Percentiles rank a stretch among this genome's conserved stretches.
phyloP scores from a whole-genome alignment of 1,140 invertebrate species.

The Apocrypta bakeri region DNA sequence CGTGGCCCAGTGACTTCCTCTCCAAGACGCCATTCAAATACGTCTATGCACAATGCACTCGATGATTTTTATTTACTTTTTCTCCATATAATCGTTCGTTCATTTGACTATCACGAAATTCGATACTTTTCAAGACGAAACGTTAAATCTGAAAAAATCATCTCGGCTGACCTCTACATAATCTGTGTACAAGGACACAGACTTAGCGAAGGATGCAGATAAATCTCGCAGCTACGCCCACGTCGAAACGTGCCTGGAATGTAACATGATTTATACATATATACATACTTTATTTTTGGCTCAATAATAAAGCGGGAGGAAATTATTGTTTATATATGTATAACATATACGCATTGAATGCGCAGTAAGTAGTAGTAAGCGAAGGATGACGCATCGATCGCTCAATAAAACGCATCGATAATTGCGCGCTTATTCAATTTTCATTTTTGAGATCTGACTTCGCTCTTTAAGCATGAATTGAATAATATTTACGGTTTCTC shows the following conservation, averaged over 20 bases:
- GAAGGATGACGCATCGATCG: neutral
- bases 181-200: neutral
- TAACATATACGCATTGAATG: neutral
- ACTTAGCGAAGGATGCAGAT: neutral
- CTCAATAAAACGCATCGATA: neutral
- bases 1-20: constrained; percentile 56
- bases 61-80: neutral
- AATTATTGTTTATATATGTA: neutral
- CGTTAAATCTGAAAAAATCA: neutral
- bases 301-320: neutral
- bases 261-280: neutral
- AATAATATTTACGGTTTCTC: neutral
- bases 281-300: neutral
- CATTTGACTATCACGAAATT: neutral
- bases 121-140: neutral
- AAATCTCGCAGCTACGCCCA: neutral
- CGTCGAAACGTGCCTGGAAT: neutral
- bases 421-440: neutral
- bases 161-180: no score
- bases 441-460: no score
- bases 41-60: no score
- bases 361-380: no score
- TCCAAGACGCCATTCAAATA: no score
- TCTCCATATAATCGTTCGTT: neutral
- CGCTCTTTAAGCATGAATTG: neutral